These are phyloP conservation scores for Aurelia coerulea DNA, from an alignment of 30 jellyfish, hydroid and myxozoan species.

Conservation along the genomic window DNA sequence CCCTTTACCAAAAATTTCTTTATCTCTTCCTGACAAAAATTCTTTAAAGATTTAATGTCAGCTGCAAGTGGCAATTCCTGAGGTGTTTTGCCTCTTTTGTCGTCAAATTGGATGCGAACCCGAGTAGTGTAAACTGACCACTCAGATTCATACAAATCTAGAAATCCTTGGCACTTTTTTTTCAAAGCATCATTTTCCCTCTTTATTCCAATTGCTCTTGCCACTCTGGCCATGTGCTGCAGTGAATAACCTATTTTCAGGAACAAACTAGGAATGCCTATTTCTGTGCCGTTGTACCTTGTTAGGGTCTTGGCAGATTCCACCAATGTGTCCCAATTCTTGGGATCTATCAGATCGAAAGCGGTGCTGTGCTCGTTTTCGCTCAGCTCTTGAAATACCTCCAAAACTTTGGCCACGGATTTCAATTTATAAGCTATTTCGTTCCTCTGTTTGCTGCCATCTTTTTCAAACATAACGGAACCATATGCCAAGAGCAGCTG, in stretches of 20 bases:
- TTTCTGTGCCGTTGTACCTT: background rate
- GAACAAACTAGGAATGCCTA: conserved; percentile 1
- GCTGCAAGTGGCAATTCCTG: background rate
- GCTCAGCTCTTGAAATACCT: too few relatives aligned
- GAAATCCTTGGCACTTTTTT: background rate
- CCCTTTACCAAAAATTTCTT: background rate
- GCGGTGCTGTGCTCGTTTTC: too few relatives aligned
- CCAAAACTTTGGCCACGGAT: too few relatives aligned
- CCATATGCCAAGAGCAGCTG: too few relatives aligned
- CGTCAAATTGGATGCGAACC: conserved; percentile 1
- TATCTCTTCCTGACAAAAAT: conserved; percentile 6
- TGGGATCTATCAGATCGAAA: too few relatives aligned
- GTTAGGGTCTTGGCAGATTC: background rate
- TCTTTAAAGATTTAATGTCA: background rate
- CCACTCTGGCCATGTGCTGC: conserved; percentile 21
- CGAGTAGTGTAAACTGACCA: conserved; percentile 4
- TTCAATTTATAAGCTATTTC: too few relatives aligned
- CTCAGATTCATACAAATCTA: conserved; percentile 5
- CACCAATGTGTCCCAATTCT: too few relatives aligned
- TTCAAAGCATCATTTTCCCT: background rate
- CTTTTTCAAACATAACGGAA: too few relatives aligned
- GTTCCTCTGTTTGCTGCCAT: too few relatives aligned
- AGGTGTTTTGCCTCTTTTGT: conserved; percentile 25
- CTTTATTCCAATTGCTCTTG: background rate
- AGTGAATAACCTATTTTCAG: background rate